Base-by-base conservation (phyloP, 2,888 invertebrate genomes). In the Argyresthia albistria region DNA sequence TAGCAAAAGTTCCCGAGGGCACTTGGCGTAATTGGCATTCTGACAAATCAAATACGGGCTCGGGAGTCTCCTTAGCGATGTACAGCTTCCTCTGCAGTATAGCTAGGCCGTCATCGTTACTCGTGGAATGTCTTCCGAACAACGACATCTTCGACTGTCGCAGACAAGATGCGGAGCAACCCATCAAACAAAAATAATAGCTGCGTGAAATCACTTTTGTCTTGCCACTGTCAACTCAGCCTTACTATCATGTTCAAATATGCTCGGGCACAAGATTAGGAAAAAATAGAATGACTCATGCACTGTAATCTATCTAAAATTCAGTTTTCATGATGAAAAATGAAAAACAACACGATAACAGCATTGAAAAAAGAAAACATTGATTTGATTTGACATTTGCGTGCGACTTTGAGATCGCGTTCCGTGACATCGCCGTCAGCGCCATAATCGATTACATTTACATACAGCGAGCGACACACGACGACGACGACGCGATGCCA, bases 31-130 rank as follows among this genome's bases (percentile, higher is more conserved):
- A 78, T 67, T 91, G 91, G 76, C 96, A 96, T 59, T 92, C 92
- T 6, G 95, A 93, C 56, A 96, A 74, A 76, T 96, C 95, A 76
- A 94, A 95, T 56, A 91, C 88, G 53, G 93, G 91, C 72, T 95
- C 95, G 36, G 95, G 96, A 59, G 92, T 93, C 79, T 95, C 95
- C 61, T 83, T 86, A 12, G 89, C 89, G 55, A 88, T 65, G 58
- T 88, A 88, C 52, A 88, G 59, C 67, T 88, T 88, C 55, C 88
- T 71, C 58, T 88, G 84, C 39, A 87, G 58, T 58, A 65, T 73
- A 46, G 78, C 72, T 57, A 75, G 72, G 46, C 64, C 60, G 45
- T 81, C 77, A 53, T 64, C 64, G 35, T 73, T 66, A 58, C 64
- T 67, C 57, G 61, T 65, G 53, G 69, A 62, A 56, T 73, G 70